Base-by-base conservation (phyloP, 1,140 invertebrate genomes). In the Neoseiulus cucumeris region DNA sequence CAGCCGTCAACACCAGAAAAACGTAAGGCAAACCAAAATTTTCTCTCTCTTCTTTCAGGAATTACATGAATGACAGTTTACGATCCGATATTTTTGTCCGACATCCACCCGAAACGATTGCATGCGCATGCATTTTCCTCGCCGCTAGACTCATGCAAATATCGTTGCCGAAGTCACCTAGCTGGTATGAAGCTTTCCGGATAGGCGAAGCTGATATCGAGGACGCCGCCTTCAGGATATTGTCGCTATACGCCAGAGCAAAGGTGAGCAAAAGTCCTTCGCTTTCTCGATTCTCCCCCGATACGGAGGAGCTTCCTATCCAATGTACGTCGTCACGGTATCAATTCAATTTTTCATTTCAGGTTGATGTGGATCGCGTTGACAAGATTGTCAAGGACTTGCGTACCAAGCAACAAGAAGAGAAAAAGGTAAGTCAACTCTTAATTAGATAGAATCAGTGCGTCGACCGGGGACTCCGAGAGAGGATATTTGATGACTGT, bases 21-120 rank as follows among this genome's bases (percentile, higher is more conserved):
- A 39, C 33, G 33, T 39, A 39, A 39, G 33, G 33, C 33, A 39
- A 39, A 39, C 33, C 33, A 39, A 39, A 39, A 6, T 39, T 39
- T 39, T 39, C 42, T 73, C 65, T 22, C 68, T 69, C 67, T 72
- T 69, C 70, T 70, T 72, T 22, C 72, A 85, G 84, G 84, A 98
- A 97, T 76, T 98, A 97, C 75, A 98, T 98, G 94, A 98, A 98
- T 77, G 96, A 99, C 78, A 91, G 93, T 12, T 78, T 99, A 22
- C 79, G 93, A 39, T 96, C 93, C 0, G 89, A 98, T 77, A 91
- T 96, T 0, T 99, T 98, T 76, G 83, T 98, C 72, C 82, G 91
- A 65, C 94, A 92, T 75, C 84, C 87, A 66, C 93, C 95, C 0
- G 96, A 98, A 77, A 92, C 91, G 0, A 93, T 99, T 67, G 96